Base-by-base conservation (phyloP, 35 echinoderm and acorn worm species). In the Heliocidaris tuberculata region DNA sequence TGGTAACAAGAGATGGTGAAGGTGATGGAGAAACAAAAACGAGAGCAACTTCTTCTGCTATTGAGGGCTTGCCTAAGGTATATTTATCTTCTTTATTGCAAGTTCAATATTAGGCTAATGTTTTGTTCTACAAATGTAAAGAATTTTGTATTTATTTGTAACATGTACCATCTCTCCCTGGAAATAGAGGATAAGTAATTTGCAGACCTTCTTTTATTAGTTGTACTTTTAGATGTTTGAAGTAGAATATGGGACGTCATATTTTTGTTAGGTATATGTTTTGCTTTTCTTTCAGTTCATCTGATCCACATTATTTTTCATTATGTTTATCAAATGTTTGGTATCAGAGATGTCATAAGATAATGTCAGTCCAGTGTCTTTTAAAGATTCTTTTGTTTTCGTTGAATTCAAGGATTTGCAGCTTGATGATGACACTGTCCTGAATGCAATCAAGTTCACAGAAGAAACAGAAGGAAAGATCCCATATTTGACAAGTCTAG, bases 21-120 rank as follows among this genome's bases (percentile, higher is more conserved):
- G 47, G 49, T 15, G 94, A 95, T 52, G 21, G 47, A 95, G 27
- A 32, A 19, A 31, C 48, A 48, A 78, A 30, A 13, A 7, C 17
- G 4, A 21, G 7, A 78, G 7, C 65, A 21, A 7, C 27, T 27
- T n/a, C 65, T 78, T 47, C 32, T 54, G 4, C 65, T 30, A 13
- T 48, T 17, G 86, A 96, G 32, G 95, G 97, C 17, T 93, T 97
- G 30, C 97, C 97, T 70, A 96, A 96, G 94, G 97, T 97, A 97
- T 60, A 86, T 7, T 30, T 31, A 21, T 31, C 35, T 49, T 17
- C 56, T 49, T 50, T 21, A 31, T 59, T 70, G 15, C 49, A 9
- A 12, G 29, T 19, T 42, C 31, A 48, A 47, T 86, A 13, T 29
- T 86, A 86, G 31, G 21, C 85, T 1, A 56, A 13, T 56, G 52